phyloP scores from a whole-genome alignment of 2,888 invertebrate species.

The Diaperis boleti region DNA sequence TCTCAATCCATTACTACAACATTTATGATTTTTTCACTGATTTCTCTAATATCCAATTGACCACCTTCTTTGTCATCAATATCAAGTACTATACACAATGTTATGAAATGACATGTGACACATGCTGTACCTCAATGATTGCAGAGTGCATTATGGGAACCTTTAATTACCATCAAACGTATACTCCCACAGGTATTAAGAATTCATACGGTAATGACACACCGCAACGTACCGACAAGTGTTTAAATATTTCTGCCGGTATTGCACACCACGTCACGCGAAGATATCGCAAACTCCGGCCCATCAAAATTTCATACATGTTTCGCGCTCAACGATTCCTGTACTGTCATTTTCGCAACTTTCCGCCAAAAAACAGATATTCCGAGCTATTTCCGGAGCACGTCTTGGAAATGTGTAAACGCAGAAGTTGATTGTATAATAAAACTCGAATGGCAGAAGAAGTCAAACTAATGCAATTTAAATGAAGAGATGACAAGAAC shows the following conservation, averaged over 20 bases:
- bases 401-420: neutral
- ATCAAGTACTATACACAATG: constrained; percentile 9
- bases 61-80: constrained; percentile 21
- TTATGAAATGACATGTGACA: constrained; percentile 27
- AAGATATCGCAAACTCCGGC: neutral
- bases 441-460: neutral
- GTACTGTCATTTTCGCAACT: constrained; percentile 6
- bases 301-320: neutral
- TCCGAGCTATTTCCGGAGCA: neutral
- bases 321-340: constrained; percentile 1
- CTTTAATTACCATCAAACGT: constrained; percentile 36
- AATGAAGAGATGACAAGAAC: neutral
- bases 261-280: neutral
- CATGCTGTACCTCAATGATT: constrained; percentile 27
- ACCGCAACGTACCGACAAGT: neutral
- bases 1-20: constrained; percentile 28
- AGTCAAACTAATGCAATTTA: neutral
- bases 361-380: neutral
- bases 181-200: constrained; percentile 32
- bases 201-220: constrained; percentile 32
- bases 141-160: constrained; percentile 31
- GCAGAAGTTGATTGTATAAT: neutral
- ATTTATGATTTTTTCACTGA: constrained; percentile 9
- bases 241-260: neutral
- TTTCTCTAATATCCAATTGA: neutral